Evolutionary conservation across 2,888 invertebrate genomes (phyloP), one percentile per base, ranked within the genome.

Genomic region (Campoplex capitator): DNA sequence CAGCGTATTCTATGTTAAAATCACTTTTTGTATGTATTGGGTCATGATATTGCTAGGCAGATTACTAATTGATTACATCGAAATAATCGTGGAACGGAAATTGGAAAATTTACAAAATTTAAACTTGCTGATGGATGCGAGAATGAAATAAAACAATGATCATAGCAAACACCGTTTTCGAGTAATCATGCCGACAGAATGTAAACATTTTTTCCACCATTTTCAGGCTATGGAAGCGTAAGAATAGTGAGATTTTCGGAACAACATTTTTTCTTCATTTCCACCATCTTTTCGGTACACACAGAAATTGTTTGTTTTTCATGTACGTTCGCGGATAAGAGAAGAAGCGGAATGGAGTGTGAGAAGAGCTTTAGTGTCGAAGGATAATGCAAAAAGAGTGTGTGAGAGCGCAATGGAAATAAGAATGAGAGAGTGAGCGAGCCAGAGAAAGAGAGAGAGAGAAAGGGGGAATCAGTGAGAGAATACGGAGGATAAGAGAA

Each of bases 401-500:
- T 71, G 86, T 67, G 74, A 45, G 79, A 86, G 78, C 75, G 83
- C 76, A 65, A n/a, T 28, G 56, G 48, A 67, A 88, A 87, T 88
- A 89, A 83, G 79, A 89, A 82, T 68, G 85, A 86, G 78, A 82
- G 80, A 80, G 48, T 68, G 86, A 74, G 74, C 74, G 48, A n/a
- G 77, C 2, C 45, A 13, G 13, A 45, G 83, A 67, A 48, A n/a
- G 83, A 71, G 62, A 65, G 85, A 83, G 11, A 76, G 67, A 71
- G 84, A 18, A 32, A 13, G 84, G 6, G 38, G 38, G 38, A 86
- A 88, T 74, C 78, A 79, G 85, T 77, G 84, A 83, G 88, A 82
- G 84, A 78, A 88, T 86, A 88, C 86, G 84, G 89, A 91, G 90
- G 88, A 90, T 89, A 89, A 91, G 89, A 84, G 90, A 91, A 92